A percentile compares a stretch with the other conserved stretches of the same genome.
phyloP scores from a whole-genome alignment of 2,797 vertebrate genomes.

The Heterohyrax brucei region DNA sequence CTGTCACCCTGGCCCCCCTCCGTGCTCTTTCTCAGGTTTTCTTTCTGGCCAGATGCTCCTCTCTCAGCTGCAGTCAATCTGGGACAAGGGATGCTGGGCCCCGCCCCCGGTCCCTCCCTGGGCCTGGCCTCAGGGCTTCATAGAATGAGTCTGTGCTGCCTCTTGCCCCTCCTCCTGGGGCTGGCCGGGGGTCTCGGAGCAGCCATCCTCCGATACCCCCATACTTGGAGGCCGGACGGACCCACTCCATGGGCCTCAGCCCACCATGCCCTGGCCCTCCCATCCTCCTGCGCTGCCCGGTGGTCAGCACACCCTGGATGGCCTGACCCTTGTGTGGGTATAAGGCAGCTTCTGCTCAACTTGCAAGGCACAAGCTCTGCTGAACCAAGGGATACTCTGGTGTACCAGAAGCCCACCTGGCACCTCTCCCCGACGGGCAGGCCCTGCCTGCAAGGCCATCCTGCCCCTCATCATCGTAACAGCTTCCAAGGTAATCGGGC shows the following conservation, averaged over 20 bases:
- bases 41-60: too few species aligned
- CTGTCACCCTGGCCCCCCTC: background rate
- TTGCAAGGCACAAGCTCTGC: background rate
- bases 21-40: background rate
- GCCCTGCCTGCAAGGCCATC: background rate
- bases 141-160: rapidly evolving
- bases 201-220: rapidly evolving
- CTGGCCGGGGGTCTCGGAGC: background rate
- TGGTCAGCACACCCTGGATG: background rate
- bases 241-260: background rate
- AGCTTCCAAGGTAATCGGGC: background rate
- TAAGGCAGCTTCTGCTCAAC: rapidly evolving
- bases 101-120: background rate
- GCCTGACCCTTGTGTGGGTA: rapidly evolving
- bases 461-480: background rate
- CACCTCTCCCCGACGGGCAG: background rate
- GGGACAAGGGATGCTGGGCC: background rate
- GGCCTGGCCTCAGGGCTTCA: background rate
- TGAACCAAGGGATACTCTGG: background rate
- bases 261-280: background rate
- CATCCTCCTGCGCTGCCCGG: too few species aligned
- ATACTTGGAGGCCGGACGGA: too few species aligned
- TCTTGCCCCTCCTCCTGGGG: background rate
- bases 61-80: background rate
- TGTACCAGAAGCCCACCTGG: background rate